A percentile compares a stretch with the other conserved stretches of the same genome.
These are phyloP conservation scores for Callopanchax toddi DNA, from an alignment of 2,113 vertebrate genomes.

Conservation along the genomic window DNA sequence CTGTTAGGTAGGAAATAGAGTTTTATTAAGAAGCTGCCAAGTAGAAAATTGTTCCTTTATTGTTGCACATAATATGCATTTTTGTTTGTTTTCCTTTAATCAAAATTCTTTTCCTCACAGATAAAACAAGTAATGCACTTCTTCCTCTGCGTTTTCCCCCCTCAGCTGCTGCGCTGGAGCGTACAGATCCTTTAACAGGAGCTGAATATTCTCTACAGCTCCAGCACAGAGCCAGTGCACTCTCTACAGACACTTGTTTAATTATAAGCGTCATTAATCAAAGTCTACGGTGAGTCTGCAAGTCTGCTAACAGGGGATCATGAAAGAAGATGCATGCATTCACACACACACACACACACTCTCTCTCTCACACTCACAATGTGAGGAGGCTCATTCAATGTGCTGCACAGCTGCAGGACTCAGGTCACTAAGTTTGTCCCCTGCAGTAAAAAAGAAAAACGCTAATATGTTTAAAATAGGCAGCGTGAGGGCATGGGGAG, in stretches of 20 bases:
- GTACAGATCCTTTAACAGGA: slow-evolving; percentile 9
- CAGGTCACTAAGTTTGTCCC: slow-evolving; percentile 66
- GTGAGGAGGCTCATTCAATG: slow-evolving; percentile 8
- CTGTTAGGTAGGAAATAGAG: too few species aligned
- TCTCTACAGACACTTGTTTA: slow-evolving; percentile 66
- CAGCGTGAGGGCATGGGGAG: slow-evolving; percentile 13
- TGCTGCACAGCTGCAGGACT: slow-evolving; percentile 51
- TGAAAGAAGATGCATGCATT: slow-evolving; percentile 9
- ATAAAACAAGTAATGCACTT: not conserved
- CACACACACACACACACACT: slow-evolving; percentile 2
- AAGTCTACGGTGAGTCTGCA: slow-evolving; percentile 69
- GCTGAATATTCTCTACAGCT: slow-evolving; percentile 41
- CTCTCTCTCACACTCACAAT: slow-evolving; percentile 28
- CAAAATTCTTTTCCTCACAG: too few species aligned
- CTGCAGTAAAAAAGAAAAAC: slow-evolving; percentile 60
- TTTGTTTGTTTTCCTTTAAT: not conserved
- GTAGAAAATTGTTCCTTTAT: too few species aligned
- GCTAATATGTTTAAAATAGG: slow-evolving; percentile 47
- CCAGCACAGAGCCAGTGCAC: slow-evolving; percentile 50
- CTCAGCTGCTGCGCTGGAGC: slow-evolving; percentile 38
- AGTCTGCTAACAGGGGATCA: slow-evolving; percentile 59
- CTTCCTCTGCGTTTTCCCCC: not conserved
- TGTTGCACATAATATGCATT: not conserved
- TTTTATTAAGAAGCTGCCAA: too few species aligned
- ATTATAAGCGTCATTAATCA: slow-evolving; percentile 74